Evolutionary conservation across 2,113 vertebrate species (phyloP).

Genomic region (Podilymbus podiceps): DNA sequence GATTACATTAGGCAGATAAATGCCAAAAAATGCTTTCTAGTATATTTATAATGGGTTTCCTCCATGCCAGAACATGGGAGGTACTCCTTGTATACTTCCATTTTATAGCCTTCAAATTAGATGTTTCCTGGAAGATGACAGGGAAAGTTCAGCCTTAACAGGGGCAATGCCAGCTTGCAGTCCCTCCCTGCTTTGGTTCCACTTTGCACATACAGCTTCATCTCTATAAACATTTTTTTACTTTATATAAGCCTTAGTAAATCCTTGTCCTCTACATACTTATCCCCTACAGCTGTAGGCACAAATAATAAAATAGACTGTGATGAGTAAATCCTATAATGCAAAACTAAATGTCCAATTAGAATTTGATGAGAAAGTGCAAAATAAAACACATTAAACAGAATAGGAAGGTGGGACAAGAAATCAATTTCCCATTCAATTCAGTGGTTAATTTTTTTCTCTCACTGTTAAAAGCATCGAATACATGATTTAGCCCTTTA

Average conservation of each 20-base stretch:
- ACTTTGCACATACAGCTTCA: not conserved
- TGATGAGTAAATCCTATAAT: not conserved
- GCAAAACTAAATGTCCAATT: not conserved
- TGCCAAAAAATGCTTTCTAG: not conserved
- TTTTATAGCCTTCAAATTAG: not conserved
- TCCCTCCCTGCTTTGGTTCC: not conserved
- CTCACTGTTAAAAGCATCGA: not conserved
- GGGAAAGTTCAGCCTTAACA: not conserved
- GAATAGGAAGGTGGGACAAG: not conserved
- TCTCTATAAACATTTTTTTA: not conserved
- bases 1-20: not conserved
- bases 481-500: not conserved
- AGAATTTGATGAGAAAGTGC: not conserved
- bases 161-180: not conserved
- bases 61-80: not conserved
- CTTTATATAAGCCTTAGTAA: not conserved
- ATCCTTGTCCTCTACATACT: not conserved
- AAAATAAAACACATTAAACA: slow-evolving; percentile 10
- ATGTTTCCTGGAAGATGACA: not conserved
- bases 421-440: slow-evolving; percentile 26
- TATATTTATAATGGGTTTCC: not conserved
- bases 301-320: not conserved
- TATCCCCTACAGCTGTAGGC: not conserved
- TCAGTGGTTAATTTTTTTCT: not conserved
- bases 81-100: not conserved